Percentiles rank a stretch among this genome's conserved stretches.
These are phyloP conservation scores for Polyodon spathula DNA, from an alignment of 2,113 vertebrate species.

Conservation along the genomic window DNA sequence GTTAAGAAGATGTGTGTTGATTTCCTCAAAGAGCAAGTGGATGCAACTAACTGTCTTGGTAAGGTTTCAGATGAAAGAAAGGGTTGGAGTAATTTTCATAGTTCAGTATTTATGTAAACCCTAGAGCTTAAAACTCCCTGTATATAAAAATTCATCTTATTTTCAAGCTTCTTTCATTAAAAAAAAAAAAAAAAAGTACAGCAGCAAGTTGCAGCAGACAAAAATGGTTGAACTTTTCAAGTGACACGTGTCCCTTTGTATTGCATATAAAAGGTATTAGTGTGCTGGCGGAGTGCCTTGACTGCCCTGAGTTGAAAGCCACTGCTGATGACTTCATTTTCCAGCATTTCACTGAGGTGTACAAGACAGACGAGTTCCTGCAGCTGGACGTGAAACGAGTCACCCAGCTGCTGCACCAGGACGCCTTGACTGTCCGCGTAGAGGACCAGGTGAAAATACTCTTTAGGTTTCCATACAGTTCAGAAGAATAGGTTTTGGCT, in stretches of 20 bases:
- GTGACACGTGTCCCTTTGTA: not conserved
- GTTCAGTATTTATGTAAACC: not conserved
- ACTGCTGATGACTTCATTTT: slow-evolving; percentile 80
- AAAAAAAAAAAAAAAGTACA: too few species aligned
- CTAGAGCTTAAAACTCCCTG: too few species aligned
- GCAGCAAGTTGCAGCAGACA: too few species aligned
- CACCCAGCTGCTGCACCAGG: slow-evolving; percentile 78
- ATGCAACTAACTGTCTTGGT: slow-evolving; percentile 94
- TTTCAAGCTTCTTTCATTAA: too few species aligned
- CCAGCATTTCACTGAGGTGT: slow-evolving; percentile 83
- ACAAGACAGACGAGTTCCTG: slow-evolving; percentile 80
- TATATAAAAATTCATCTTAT: too few species aligned
- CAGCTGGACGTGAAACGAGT: slow-evolving; percentile 79
- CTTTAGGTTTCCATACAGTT: not conserved
- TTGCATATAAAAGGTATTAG: slow-evolving; percentile 62
- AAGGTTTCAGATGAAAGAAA: slow-evolving; percentile 19
- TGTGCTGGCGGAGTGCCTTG: slow-evolving; percentile 73
- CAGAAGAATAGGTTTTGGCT: too few species aligned
- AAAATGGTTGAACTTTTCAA: too few species aligned
- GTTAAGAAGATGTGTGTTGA: slow-evolving; percentile 98
- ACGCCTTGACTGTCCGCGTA: slow-evolving; percentile 72
- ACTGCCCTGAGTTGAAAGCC: slow-evolving; percentile 76
- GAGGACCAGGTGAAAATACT: slow-evolving; percentile 67
- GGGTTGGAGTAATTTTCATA: not conserved
- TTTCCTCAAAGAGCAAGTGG: slow-evolving; percentile 92